Evolutionary conservation across 2,797 vertebrate genomes (phyloP).

Genomic region (Buphagus erythrorhynchus): DNA sequence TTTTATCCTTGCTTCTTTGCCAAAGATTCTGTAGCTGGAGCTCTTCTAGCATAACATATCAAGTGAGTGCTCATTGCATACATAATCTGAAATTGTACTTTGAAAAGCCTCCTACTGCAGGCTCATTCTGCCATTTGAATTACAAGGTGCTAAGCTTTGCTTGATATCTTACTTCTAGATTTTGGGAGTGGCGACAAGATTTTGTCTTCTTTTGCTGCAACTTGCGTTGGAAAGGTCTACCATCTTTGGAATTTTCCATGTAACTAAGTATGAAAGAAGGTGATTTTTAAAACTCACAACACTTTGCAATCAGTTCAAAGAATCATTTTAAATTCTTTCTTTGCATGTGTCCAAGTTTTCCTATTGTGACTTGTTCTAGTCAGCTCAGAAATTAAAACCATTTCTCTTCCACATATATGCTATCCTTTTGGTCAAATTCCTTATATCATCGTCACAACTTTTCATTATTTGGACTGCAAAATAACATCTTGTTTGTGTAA

Average conservation of each 20-base stretch:
- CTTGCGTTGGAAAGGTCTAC: not conserved
- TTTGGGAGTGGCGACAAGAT: not conserved
- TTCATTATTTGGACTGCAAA: not conserved
- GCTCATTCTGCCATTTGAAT: not conserved
- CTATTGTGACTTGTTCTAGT: not conserved
- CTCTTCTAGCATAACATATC: not conserved
- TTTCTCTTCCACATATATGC: not conserved
- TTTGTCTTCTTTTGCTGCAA: not conserved
- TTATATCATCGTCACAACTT: not conserved
- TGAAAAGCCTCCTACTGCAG: not conserved
- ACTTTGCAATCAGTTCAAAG: not conserved
- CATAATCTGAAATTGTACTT: not conserved
- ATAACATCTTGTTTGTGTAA: not conserved
- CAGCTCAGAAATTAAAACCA: constrained; percentile 1
- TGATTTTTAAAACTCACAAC: not conserved
- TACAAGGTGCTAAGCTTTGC: not conserved
- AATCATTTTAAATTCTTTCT: not conserved
- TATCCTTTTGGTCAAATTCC: not conserved
- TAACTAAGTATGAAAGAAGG: not conserved
- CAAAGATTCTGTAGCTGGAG: constrained; percentile 2
- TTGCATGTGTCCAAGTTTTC: not conserved
- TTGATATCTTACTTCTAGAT: not conserved
- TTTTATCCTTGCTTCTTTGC: not conserved
- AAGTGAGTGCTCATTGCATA: not conserved
- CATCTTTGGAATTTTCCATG: not conserved